Evolutionary conservation across 2,888 invertebrate species (phyloP).

Genomic region (Timema cristinae): DNA sequence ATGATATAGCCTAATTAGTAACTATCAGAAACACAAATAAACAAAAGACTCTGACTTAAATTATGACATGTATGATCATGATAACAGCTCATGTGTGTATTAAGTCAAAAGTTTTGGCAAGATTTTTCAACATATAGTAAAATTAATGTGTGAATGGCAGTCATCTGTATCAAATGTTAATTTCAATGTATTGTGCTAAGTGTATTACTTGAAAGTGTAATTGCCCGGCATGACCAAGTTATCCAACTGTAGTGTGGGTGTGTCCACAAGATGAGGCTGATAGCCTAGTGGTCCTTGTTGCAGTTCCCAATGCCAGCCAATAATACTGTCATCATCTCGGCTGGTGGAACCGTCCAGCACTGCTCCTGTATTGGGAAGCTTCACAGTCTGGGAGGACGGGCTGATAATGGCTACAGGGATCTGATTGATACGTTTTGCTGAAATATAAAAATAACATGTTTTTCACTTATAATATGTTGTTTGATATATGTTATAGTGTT

Average conservation of each 20-base stretch:
- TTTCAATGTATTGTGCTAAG: conserved; percentile 3
- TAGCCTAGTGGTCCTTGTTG: conserved; percentile 83
- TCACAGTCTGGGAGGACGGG: conserved; percentile 79
- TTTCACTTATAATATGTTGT: no score
- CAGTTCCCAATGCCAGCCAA: conserved; percentile 89
- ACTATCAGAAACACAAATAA: no score
- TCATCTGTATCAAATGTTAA: background rate
- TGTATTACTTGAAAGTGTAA: conserved; percentile 69
- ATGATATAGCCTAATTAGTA: no score
- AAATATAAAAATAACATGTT: conserved; percentile 25
- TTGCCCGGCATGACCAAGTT: conserved; percentile 83
- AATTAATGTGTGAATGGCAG: background rate
- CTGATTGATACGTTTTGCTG: conserved; percentile 73
- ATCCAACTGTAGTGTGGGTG: conserved; percentile 76
- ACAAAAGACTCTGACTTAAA: no score
- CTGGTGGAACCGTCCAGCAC: conserved; percentile 81
- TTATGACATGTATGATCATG: no score
- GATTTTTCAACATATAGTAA: background rate
- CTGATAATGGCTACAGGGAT: conserved; percentile 83
- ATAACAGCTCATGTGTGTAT: no score
- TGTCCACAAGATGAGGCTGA: conserved; percentile 72
- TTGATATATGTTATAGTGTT: no score
- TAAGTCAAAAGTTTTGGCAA: background rate
- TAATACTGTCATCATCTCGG: conserved; percentile 70
- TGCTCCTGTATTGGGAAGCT: conserved; percentile 83